phyloP scores from a whole-genome alignment of 2,113 vertebrate genomes.

The cat (Felis catus) region DNA sequence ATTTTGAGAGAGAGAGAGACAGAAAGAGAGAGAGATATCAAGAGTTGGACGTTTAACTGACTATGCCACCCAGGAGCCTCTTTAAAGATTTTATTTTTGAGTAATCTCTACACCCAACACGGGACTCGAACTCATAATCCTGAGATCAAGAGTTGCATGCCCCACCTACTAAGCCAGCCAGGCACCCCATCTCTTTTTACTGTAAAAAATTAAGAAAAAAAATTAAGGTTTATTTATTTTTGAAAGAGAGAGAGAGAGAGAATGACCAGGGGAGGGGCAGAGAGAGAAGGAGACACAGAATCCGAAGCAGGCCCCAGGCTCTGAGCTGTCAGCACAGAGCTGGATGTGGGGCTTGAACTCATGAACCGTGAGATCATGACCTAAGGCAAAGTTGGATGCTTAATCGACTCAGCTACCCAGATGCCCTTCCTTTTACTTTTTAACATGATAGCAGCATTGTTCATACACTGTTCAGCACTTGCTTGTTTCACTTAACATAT shows the following conservation, averaged over 20 bases:
- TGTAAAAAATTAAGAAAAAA: too few species aligned
- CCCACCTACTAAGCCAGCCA: too few species aligned
- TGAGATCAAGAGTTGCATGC: not conserved
- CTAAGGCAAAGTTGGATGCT: not conserved
- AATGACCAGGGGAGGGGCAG: too few species aligned
- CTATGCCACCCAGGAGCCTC: not conserved
- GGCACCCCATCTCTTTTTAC: too few species aligned
- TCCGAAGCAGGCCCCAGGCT: too few species aligned
- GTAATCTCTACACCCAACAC: not conserved
- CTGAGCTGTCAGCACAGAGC: too few species aligned
- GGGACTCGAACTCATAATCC: not conserved
- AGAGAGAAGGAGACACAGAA: too few species aligned
- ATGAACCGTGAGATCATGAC: not conserved
- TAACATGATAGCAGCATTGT: not conserved
- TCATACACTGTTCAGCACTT: not conserved
- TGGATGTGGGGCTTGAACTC: not conserved
- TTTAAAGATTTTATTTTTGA: not conserved
- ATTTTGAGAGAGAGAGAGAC: not conserved
- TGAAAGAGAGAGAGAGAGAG: too few species aligned
- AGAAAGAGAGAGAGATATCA: too few species aligned
- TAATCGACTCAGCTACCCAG: not conserved
- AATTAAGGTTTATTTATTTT: too few species aligned
- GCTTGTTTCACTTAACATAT: conserved; percentile 2
- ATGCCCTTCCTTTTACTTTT: not conserved
- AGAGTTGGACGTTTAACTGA: not conserved